These are phyloP conservation scores for Scaptomyza cyrtandrae DNA, from an alignment of 2,888 invertebrate genomes.

Conservation along the genomic window DNA sequence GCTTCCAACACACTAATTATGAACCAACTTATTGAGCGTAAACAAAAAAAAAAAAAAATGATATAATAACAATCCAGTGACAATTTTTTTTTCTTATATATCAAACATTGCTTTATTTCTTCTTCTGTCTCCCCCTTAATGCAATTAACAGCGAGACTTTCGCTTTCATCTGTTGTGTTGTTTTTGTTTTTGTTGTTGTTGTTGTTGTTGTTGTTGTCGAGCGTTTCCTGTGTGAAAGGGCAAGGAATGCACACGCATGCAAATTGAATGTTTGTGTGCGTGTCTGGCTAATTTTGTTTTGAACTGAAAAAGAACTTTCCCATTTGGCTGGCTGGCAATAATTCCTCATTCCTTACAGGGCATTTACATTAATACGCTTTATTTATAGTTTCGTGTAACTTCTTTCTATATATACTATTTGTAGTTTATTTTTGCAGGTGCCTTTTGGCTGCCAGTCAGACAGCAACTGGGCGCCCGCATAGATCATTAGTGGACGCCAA, in stretches of 20 bases:
- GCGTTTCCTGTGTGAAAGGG: constrained; percentile 65
- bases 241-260: constrained; percentile 43
- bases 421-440: constrained; percentile 66
- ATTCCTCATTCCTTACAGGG: constrained; percentile 75
- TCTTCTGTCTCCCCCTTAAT: constrained; percentile 17
- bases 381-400: constrained; percentile 58
- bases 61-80: constrained; percentile 56
- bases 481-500: constrained; percentile 65
- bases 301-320: constrained; percentile 53
- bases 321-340: constrained; percentile 45
- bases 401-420: constrained; percentile 12
- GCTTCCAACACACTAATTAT: constrained; percentile 59
- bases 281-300: constrained; percentile 56
- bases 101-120: constrained; percentile 9
- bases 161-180: constrained; percentile 33
- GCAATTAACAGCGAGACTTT: constrained; percentile 50
- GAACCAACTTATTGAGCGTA: constrained; percentile 59
- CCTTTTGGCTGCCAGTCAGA: constrained; percentile 42
- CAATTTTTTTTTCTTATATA: constrained; percentile 46
- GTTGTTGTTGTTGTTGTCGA: constrained; percentile 20
- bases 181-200: constrained; percentile 16
- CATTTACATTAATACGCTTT: constrained; percentile 69
- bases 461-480: constrained; percentile 62
- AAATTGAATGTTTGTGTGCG: constrained; percentile 25
- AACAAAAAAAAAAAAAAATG: constrained; percentile 34